Conservation (phyloP, 2,797 vertebrate genomes). For the Salarias fasciatus region DNA sequence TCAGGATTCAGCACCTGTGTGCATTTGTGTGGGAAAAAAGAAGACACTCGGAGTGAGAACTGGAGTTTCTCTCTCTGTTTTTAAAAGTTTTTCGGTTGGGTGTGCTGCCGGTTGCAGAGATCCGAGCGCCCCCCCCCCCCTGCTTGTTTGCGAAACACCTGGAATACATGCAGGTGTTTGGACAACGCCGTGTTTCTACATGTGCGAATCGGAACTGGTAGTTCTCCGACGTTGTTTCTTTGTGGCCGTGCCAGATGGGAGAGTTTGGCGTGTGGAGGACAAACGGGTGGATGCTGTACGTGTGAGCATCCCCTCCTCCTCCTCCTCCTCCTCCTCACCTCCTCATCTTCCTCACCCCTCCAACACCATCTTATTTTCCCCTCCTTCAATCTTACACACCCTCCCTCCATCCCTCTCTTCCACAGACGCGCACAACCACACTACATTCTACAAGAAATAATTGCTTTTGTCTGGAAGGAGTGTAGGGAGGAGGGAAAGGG, state of each 20-base stretch:
- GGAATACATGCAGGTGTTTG: slow-evolving; percentile 20
- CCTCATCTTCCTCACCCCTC: slow-evolving; percentile 65
- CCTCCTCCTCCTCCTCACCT: slow-evolving; percentile 37
- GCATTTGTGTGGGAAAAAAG: slow-evolving; percentile 9
- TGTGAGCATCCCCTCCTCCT: slow-evolving; percentile 66
- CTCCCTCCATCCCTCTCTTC: slow-evolving; percentile 81
- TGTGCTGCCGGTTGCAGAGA: slow-evolving; percentile 11
- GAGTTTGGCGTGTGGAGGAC: slow-evolving; percentile 68
- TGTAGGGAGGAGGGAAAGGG: slow-evolving; percentile 83
- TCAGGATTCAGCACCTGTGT: slow-evolving; percentile 18
- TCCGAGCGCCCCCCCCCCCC: slow-evolving; percentile 4
- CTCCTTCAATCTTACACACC: slow-evolving; percentile 82
- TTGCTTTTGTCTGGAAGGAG: slow-evolving; percentile 98
- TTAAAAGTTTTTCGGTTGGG: slow-evolving; percentile 37
- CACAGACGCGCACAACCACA: slow-evolving; percentile 84
- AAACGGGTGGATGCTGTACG: slow-evolving; percentile 73
- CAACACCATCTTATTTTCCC: slow-evolving; percentile 82
- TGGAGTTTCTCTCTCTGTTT: slow-evolving; percentile 42
- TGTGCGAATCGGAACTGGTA: slow-evolving; percentile 21
- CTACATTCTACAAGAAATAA: slow-evolving; percentile 94
- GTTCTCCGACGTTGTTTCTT: slow-evolving; percentile 24
- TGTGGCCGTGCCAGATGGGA: slow-evolving; percentile 47
- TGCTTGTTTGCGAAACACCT: slow-evolving; percentile 11
- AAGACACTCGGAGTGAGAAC: background rate
- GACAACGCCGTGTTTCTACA: slow-evolving; percentile 2